Base-by-base conservation (phyloP, 2,797 vertebrate species). In the Amniataba percoides region DNA sequence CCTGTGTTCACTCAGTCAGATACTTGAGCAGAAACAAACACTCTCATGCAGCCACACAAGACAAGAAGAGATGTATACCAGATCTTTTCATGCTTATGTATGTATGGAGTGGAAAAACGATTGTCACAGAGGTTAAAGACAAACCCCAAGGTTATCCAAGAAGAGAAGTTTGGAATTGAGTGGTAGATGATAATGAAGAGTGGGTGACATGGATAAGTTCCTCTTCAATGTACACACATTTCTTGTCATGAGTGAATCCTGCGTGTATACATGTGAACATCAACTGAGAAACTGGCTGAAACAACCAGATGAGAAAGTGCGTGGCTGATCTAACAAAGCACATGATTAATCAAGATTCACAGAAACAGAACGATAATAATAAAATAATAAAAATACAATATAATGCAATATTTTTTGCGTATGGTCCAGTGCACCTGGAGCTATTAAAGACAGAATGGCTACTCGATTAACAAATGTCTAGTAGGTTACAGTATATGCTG, bases 1-100 rank as follows among this genome's bases (percentile, higher is more conserved):
- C 31, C 57, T 46, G 27, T 64, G 55, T 66, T 71, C 25, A 69
- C 65, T 73, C 57, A 74, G n/a, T 27, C 31, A 63, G 8, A 55
- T 34, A 25, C 34, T 34, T 46, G 7, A 67, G 21, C 57, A 68
- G 25, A 11, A 52, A 36, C 56, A 58, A 57, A n/a, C 16, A 69
- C 21, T 2, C 10, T n/a, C 3, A 31, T 18, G 48, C 3, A 52
- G 8, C 43, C n/a, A 31, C 16, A 19, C 55, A 31, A 8, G 27
- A 58, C 13, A n/a, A n/a, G n/a, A n/a, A n/a, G n/a, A n/a, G n/a
- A 49, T 13, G 23, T 51, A 7, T 13, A 39, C 19, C 16, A 7
- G 7, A 13, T 16, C 21, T 52, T 14, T 4, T 14, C 11, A 36
- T 40, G 18, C n/a, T 13, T 14, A 31, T 3, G 71, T 58, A 16